Base-by-base conservation (phyloP, 35 echinoderm and acorn worm species). In the Holothuria glaberrima region DNA sequence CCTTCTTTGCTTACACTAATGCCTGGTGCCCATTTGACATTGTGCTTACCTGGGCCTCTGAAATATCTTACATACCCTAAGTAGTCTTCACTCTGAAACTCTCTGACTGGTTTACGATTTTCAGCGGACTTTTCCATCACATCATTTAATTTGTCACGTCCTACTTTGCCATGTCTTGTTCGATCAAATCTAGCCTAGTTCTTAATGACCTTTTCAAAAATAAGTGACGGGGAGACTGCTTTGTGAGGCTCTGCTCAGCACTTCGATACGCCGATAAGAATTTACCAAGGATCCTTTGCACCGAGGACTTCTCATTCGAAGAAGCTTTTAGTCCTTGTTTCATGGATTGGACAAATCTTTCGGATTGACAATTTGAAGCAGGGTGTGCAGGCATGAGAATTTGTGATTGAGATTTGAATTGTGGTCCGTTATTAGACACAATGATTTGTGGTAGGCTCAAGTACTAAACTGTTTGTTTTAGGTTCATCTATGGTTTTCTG, bases 341-440 rank as follows among this genome's bases (percentile, higher is more conserved):
- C 30, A 66, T 4, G 4, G 74, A 64, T 13, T 76, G 58, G 22
- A 75, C 88, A 71, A 90, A n/a, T n/a, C n/a, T n/a, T n/a, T n/a
- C n/a, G n/a, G n/a, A n/a, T n/a, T n/a, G n/a, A n/a, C n/a, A n/a
- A n/a, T n/a, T n/a, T 94, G 87, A 83, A 21, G 92, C 74, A 24
- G 92, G 86, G 44, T 94, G 91, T 71, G 80, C 89, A 16, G 91
- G 45, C 86, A 68, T 10, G 73, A 65, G 0, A 22, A 41, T n/a
- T 35, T 92, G 73, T 92, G 86, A 31, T 46, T 81, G 61, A 30
- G 90, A 88, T 22, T 69, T 83, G 88, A 93, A n/a, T 34, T 90
- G 90, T 26, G 94, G 87, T n/a, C 94, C 91, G 71, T 96, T 96
- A 57, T 96, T 91, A 30, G 75, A 87, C 69, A 96, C 94, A 17